Evolutionary conservation across 2,888 invertebrate genomes (phyloP), one percentile per base, ranked within the genome.

Genomic region (Pristionchus fissidentatus): DNA sequence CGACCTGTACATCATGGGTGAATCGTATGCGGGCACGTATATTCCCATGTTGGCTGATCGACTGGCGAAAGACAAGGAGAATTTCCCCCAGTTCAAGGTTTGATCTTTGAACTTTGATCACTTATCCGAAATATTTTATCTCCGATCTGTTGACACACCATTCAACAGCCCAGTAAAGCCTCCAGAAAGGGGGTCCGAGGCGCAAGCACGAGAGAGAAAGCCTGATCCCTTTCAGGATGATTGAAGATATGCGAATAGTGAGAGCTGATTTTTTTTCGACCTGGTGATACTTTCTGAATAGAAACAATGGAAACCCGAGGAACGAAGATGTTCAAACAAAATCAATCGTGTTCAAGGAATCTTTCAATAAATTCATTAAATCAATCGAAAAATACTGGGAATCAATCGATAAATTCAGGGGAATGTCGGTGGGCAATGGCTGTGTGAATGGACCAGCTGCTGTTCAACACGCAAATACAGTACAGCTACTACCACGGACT

Each of bases 21-120:
- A 94, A 88, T 93, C 93, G 78, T 94, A 94, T 88, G 94, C 87
- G 4, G 94, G 94, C 8, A 92, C 93, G 38, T 94, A 94, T 85
- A 92, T 94, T 3, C 94, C 94, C 5, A 90, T 88, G 88, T 84
- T 90, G 10, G 86, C 87, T 1, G 84, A 86, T 1, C 81, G 79
- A 52, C 84, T 90, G 43, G 83, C 84, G 10, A 83, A 87, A n/a
- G 86, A 87, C 49, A 78, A 66, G 26, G 49, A 38, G 3, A 70
- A 83, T 62, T 87, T 88, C 80, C 85, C 88, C 0, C 85, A 86
- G 29, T 89, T 89, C 83, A 89, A 89, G 86, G 89, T 89, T n/a
- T n/a, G 38, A 62, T 62, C 62, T 15, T 62, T 75, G 75, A n/a
- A 10, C 22, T 5, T 2, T 1, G 13, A 38, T 70, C 38, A 15